Evolutionary conservation across 1,140 invertebrate species (phyloP).

Genomic region (Lysiphlebus fabarum): DNA sequence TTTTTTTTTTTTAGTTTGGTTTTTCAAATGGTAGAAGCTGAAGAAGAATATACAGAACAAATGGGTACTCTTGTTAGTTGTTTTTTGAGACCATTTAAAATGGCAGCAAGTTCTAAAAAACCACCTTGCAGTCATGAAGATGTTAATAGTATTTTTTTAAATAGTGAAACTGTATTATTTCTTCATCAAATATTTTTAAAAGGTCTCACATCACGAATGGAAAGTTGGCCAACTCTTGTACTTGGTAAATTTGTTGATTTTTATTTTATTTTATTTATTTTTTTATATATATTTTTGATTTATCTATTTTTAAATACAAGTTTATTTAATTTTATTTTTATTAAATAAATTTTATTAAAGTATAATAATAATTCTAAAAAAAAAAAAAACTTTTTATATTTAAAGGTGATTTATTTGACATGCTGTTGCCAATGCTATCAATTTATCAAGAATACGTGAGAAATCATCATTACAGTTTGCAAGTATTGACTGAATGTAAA

Average conservation of each 20-base stretch:
- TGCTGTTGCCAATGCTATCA: constrained; percentile 88
- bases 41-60: constrained; percentile 90
- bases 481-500: constrained; percentile 92
- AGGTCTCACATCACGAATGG: constrained; percentile 86
- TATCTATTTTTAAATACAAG: neutral
- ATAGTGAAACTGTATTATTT: constrained; percentile 91
- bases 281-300: neutral
- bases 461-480: constrained; percentile 91
- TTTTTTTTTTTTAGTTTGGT: constrained; percentile 64
- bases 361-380: neutral
- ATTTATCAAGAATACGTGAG: constrained; percentile 94
- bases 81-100: constrained; percentile 87
- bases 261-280: constrained; percentile 3
- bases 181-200: constrained; percentile 94
- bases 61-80: constrained; percentile 89
- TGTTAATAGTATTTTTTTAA: constrained; percentile 92
- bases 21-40: constrained; percentile 88
- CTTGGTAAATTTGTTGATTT: constrained; percentile 73
- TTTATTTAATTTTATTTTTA: neutral
- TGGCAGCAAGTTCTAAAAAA: constrained; percentile 91
- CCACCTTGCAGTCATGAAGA: constrained; percentile 92
- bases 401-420: constrained; percentile 88
- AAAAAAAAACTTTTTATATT: constrained; percentile 20
- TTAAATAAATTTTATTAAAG: neutral
- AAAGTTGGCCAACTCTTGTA: constrained; percentile 88